A percentile compares a stretch with the other conserved stretches of the same genome.
phyloP scores from a whole-genome alignment of 2,113 vertebrate genomes.

The Apodemus sylvaticus region DNA sequence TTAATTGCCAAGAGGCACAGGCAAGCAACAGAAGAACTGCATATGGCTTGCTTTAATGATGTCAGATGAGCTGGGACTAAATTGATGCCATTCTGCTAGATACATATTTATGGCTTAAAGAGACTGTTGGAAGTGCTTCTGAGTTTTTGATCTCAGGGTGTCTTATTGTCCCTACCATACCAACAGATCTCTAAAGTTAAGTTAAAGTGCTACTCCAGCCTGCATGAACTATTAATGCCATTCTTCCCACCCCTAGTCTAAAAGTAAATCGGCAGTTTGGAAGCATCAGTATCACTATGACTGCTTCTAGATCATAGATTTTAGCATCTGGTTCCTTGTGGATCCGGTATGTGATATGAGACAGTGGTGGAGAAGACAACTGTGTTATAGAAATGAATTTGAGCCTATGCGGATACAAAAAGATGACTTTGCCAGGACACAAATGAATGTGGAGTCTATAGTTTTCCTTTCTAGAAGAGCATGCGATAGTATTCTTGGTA shows the following conservation, averaged over 20 bases:
- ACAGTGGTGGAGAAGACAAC: not conserved
- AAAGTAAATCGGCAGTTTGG: not conserved
- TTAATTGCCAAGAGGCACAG: not conserved
- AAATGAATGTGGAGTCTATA: not conserved
- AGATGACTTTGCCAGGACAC: not conserved
- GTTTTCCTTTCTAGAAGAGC: not conserved
- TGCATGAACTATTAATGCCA: not conserved
- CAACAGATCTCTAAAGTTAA: not conserved
- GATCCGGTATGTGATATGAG: not conserved
- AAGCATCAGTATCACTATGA: not conserved
- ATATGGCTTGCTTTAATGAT: not conserved
- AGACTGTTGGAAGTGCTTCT: not conserved
- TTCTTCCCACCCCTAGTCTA: not conserved
- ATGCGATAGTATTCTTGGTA: not conserved
- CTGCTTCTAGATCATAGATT: not conserved
- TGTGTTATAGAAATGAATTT: not conserved
- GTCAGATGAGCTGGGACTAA: not conserved
- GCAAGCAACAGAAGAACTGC: not conserved
- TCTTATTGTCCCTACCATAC: not conserved
- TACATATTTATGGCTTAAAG: not conserved
- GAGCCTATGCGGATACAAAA: not conserved
- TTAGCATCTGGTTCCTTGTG: not conserved
- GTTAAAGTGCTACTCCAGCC: not conserved
- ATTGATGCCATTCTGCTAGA: not conserved
- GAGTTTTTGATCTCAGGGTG: not conserved